A percentile compares a stretch with the other conserved stretches of the same genome.
Conservation (phyloP, 1,140 invertebrate genomes). For the Caenorhabditis remanei region DNA sequence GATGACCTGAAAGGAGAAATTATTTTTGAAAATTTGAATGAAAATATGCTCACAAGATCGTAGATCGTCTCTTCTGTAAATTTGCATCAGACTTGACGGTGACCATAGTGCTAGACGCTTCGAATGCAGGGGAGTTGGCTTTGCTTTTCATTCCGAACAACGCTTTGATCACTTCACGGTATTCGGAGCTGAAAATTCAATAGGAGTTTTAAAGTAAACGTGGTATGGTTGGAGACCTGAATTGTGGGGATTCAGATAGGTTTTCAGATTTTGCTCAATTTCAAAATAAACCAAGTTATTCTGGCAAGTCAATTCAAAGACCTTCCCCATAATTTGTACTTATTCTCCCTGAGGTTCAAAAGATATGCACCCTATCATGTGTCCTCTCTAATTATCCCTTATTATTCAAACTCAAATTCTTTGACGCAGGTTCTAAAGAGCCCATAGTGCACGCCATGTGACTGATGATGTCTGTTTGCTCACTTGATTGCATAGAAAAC, state of each 20-base stretch:
- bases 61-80: background rate
- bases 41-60: background rate
- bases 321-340: too few species aligned
- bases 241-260: background rate
- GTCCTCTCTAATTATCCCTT: background rate
- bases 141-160: slow-evolving; percentile 45
- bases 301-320: too few species aligned
- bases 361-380: background rate
- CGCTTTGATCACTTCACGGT: slow-evolving; percentile 44
- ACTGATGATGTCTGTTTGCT: background rate
- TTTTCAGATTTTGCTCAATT: too few species aligned
- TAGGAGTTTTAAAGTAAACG: too few species aligned
- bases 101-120: slow-evolving; percentile 19
- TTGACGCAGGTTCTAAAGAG: background rate
- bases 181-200: slow-evolving; percentile 32
- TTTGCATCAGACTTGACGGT: slow-evolving; percentile 3
- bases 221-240: too few species aligned
- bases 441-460: background rate
- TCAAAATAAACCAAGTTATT: too few species aligned
- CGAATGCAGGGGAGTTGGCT: slow-evolving; percentile 19
- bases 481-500: slow-evolving; percentile 57
- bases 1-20: background rate
- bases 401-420: too few species aligned
- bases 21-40: background rate
- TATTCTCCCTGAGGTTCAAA: too few species aligned